Evolutionary conservation across 2,113 vertebrate species (phyloP), one percentile per base, ranked within the genome.

Genomic region (Petromus typicus): DNA sequence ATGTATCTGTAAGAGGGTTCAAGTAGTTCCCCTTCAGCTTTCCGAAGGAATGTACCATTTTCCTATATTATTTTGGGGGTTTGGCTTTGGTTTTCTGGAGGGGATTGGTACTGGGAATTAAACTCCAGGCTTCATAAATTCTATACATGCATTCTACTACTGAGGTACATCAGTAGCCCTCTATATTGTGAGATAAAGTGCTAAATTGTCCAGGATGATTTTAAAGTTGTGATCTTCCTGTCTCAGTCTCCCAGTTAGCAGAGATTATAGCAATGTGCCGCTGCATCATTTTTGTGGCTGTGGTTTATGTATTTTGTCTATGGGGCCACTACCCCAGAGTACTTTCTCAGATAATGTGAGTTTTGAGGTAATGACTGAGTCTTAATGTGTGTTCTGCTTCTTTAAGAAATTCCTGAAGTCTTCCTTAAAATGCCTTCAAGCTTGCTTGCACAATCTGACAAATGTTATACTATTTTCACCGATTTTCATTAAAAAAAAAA

Each of bases 1-100:
- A 97, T 89, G 99, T 99, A 45, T 89, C 99, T 99, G 99, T 97
- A 99, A 83, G 99, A 98, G 96, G 99, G 98, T 98, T 99, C 99
- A 95, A 99, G 99, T 40, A 99, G 97, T 99, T 99, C 99, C 99
- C 99, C 99, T 98, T 99, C 99, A 97, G 99, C 99, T 99, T 99
- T 99, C 11, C 99, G 95, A n/a, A 99, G 98, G 57, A 99, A 98
- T 96, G 99, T 99, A 97, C 99, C 99, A 12, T 99, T 99, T 98
- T 99, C 99, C 95, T 99, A 98, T 63, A 99, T 99, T 95, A 99
- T 95, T 99, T 99, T 97, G 69, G 10, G 23, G 4, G 16, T 73
- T 40, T 40, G 37, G 8, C 23, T 71, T 40, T 71, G 9, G 1
- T 57, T 57, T 18, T 57, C 17, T 18, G 14, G 17, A 22, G 3